Percentiles rank a stretch among this genome's conserved stretches.
phyloP scores from a whole-genome alignment of 1,140 invertebrate genomes.

The Camponotus vicinus region DNA sequence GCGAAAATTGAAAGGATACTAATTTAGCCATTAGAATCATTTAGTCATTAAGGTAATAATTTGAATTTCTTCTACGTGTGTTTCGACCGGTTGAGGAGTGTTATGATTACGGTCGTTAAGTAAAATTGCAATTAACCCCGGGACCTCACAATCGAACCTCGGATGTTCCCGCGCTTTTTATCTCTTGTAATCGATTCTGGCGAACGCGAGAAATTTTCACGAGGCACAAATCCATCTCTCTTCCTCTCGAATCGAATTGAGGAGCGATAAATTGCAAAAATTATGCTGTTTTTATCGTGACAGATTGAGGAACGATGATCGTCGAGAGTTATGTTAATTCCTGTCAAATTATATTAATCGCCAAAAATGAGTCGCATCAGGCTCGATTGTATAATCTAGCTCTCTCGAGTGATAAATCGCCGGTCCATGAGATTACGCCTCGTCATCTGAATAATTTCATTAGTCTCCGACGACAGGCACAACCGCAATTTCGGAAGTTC shows the following conservation, averaged over 20 bases:
- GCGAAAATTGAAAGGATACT: constrained; percentile 26
- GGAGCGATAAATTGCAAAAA: neutral
- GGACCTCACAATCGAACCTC: neutral
- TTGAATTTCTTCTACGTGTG: neutral
- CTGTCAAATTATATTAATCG: neutral
- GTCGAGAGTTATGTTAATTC: neutral
- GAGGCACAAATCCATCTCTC: neutral
- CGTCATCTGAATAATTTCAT: constrained; percentile 12
- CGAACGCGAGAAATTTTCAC: constrained; percentile 4
- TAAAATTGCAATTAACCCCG: constrained; percentile 44
- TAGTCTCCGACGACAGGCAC: constrained; percentile 11
- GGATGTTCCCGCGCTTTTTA: constrained; percentile 6
- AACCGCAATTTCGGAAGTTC: constrained; percentile 17
- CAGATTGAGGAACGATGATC: neutral
- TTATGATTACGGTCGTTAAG: constrained; percentile 36
- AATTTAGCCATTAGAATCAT: constrained; percentile 26
- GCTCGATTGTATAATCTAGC: constrained; percentile 5
- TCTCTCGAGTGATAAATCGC: constrained; percentile 1
- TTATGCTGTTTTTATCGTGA: neutral
- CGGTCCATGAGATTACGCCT: neutral
- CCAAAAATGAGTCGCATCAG: neutral
- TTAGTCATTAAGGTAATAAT: constrained; percentile 51
- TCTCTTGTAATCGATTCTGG: neutral
- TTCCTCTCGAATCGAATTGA: neutral
- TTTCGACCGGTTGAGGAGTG: neutral